Base-by-base conservation (phyloP, 2,797 vertebrate species). In the Benthosema pterotum region DNA sequence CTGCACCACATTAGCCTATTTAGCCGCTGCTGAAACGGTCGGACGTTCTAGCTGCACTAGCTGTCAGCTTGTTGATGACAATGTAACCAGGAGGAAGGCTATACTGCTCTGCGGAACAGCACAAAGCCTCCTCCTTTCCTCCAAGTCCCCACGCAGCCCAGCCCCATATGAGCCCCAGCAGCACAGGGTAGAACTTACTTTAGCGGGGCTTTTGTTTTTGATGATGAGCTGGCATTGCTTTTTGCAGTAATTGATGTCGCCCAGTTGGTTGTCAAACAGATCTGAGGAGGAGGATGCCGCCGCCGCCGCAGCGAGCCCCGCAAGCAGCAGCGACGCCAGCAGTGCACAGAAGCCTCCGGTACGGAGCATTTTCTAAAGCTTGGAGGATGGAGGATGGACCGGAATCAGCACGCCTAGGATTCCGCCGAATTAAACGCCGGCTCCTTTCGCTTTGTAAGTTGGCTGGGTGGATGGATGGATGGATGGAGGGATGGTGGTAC, bases 231-330 rank as follows among this genome's bases (percentile, higher is more conserved):
- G 93, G 89, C 96, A 97, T 81, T 94, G 95, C 78, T 91, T 92
- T 83, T 93, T 96, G 94, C 96, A 98, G 82, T 91, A 95, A 83
- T 90, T 92, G 83, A 95, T 95, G 86, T 96, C 95, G 60, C 96
- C 96, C 67, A 96, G 94, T 77, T 95, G 95, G 69, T 92, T 86
- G 83, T 94, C 93, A 74, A 95, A 96, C 32, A 95, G 90, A 73
- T 95, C 95, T 18, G 88, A 83, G 45, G 88, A 88, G n/a, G n/a
- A n/a, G n/a, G n/a, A n/a, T n/a, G n/a, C n/a, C n/a, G n/a, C n/a
- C n/a, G n/a, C n/a, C 55, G 88, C 89, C 38, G 88, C 83, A 15
- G 86, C 88, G 56, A 92, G 65, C 12, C 83, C 90, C 16, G 89
- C 85, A 3, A 93, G 78, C 18, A 93, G 75, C 75, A 93, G 64